A percentile compares a stretch with the other conserved stretches of the same genome.
phyloP scores from a whole-genome alignment of 2,113 vertebrate species.

The Taurulus bubalis region DNA sequence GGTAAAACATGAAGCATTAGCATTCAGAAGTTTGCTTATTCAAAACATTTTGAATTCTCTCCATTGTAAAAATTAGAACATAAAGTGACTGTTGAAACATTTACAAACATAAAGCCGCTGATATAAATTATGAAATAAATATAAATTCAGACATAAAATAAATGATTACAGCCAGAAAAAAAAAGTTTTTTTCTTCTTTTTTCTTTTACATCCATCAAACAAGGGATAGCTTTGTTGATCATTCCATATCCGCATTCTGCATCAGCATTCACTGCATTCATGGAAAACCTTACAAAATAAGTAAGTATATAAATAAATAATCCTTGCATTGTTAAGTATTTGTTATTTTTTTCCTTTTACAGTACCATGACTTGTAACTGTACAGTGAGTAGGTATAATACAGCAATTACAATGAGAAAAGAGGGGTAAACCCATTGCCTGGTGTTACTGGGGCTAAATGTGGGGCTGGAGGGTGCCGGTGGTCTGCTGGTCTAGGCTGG shows the following conservation, averaged over 20 bases:
- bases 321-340: slow-evolving; percentile 75
- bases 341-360: slow-evolving; percentile 73
- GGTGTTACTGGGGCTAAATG: slow-evolving; percentile 60
- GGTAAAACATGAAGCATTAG: slow-evolving; percentile 59
- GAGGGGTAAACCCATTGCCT: slow-evolving; percentile 58
- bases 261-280: slow-evolving; percentile 76
- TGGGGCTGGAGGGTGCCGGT: slow-evolving; percentile 16
- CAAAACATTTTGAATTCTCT: slow-evolving; percentile 31
- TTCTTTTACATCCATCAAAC: slow-evolving; percentile 66
- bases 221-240: slow-evolving; percentile 62
- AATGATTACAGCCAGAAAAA: slow-evolving; percentile 67
- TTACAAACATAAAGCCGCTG: slow-evolving; percentile 62
- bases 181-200: slow-evolving; percentile 49
- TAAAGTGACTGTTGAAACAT: slow-evolving; percentile 65
- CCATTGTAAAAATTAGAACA: slow-evolving; percentile 44
- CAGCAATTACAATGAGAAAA: slow-evolving; percentile 71
- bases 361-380: slow-evolving; percentile 81
- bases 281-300: slow-evolving; percentile 80
- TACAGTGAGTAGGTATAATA: slow-evolving; percentile 73
- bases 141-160: slow-evolving; percentile 63
- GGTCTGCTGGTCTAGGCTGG: slow-evolving; percentile 55
- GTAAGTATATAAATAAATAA: slow-evolving; percentile 78
- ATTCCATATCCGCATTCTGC: slow-evolving; percentile 72
- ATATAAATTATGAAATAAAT: slow-evolving; percentile 71
- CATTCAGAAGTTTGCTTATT: slow-evolving; percentile 50